Base-by-base conservation (phyloP, 37 sponge, comb jelly and placozoan genomes). In the Petrosia ficiformis region DNA sequence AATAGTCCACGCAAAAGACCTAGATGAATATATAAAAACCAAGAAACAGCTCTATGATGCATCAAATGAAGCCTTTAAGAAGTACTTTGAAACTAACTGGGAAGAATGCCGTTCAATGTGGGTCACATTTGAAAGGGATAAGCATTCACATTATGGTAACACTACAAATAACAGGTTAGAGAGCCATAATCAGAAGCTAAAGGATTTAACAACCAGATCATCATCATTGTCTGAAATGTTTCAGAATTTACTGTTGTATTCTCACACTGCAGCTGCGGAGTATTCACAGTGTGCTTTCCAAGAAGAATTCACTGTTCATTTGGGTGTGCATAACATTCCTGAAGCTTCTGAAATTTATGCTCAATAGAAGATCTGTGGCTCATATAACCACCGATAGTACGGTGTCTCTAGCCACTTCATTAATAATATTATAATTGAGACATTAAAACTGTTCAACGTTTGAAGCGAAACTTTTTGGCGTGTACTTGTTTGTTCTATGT, bases 171-270 rank as follows among this genome's bases (percentile, higher is more conserved):
- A 71, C n/a, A 30, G 72, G 4, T 31, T 71, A 3, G 77, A 76
- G 43, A 39, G 67, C 5, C 77, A 74, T 57, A 58, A 74, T 58
- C 75, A 76, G 33, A 76, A 76, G 67, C 65, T 76, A 11, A 76
- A 76, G 39, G 77, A 39, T 71, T n/a, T 71, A 11, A 42, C 72
- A 10, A n/a, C 44, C 3, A 4, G 54, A 43, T 43, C 72, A 19
- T 71, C 54, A 4, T 25, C 48, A 8, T 30, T 42, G 28, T 71
- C 72, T 26, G 72, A 71, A 22, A 71, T 71, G 72, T 71, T 71
- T 43, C 22, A 43, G 44, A 43, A 40, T 71, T 42, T 40, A 30
- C 37, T n/a, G n/a, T n/a, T n/a, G n/a, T n/a, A n/a, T n/a, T n/a
- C n/a, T n/a, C n/a, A n/a, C n/a, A n/a, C n/a, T n/a, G n/a, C n/a